A percentile compares a stretch with the other conserved stretches of the same genome.
These are phyloP conservation scores for Pseudochromis fuscus DNA, from an alignment of 2,797 vertebrate species.

Conservation along the genomic window DNA sequence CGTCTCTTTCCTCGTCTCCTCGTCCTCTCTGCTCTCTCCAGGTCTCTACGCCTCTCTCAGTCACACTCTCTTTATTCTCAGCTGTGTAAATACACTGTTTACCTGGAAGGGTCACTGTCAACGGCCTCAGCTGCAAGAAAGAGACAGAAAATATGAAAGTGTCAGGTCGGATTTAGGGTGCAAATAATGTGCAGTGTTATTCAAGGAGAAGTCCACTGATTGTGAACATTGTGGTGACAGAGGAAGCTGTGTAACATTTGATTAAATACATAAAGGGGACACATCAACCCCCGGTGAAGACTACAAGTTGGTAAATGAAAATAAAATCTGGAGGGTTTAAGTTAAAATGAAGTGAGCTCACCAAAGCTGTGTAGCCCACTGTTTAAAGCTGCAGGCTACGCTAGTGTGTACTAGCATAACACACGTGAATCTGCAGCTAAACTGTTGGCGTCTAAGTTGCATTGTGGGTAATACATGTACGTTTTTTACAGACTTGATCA, in stretches of 20 bases:
- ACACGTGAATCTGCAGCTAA: not conserved
- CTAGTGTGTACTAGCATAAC: not conserved
- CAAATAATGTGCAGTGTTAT: not conserved
- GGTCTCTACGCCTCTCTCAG: constrained; percentile 59
- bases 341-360: not conserved
- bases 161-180: not conserved
- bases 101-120: constrained; percentile 88
- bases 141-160: constrained; percentile 34
- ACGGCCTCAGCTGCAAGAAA: constrained; percentile 84
- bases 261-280: too few relatives aligned
- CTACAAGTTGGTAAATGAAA: not conserved
- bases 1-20: constrained; percentile 7
- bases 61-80: constrained; percentile 41
- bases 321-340: not conserved
- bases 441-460: not conserved
- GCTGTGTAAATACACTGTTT: constrained; percentile 52
- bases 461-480: not conserved
- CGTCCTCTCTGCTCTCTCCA: constrained; percentile 69
- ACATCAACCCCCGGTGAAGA: too few relatives aligned
- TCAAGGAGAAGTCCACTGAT: not conserved
- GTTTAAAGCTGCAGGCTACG: not conserved
- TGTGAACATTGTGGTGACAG: too few relatives aligned
- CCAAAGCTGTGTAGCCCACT: too few relatives aligned
- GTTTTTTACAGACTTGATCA: not conserved
- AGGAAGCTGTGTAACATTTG: too few relatives aligned